These are phyloP conservation scores for Sebastes steindachneri DNA, from an alignment of 2,797 vertebrate species.

Conservation along the genomic window DNA sequence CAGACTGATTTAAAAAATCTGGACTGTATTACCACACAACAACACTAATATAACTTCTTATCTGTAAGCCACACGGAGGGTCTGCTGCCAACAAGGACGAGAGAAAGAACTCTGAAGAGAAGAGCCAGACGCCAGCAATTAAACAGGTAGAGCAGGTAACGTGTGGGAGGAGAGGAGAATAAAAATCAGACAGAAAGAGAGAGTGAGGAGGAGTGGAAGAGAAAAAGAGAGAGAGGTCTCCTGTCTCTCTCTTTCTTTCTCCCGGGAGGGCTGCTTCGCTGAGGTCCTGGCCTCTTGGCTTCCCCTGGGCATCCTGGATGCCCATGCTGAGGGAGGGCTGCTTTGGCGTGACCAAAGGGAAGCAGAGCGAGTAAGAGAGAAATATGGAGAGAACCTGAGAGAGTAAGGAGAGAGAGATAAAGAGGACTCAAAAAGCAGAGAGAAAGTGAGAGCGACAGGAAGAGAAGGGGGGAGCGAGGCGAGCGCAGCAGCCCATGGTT, in stretches of 20 bases:
- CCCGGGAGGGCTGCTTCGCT: conserved; percentile 55
- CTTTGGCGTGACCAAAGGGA: conserved; percentile 78
- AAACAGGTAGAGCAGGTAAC: conserved; percentile 45
- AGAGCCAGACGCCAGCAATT: conserved; percentile 35
- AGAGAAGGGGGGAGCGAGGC: conserved; percentile 52
- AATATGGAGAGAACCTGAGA: conserved; percentile 42
- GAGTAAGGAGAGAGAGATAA: conserved; percentile 28
- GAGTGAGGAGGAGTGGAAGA: conserved; percentile 10
- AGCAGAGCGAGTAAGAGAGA: conserved; percentile 68
- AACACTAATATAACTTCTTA: conserved; percentile 9
- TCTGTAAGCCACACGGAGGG: neutral
- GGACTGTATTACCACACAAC: conserved; percentile 8
- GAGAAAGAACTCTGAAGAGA: neutral
- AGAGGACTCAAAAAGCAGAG: conserved; percentile 24
- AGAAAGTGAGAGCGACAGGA: conserved; percentile 52
- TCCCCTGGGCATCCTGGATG: conserved; percentile 64
- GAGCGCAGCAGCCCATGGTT: conserved; percentile 69
- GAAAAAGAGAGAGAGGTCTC: conserved; percentile 17
- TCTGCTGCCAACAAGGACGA: neutral
- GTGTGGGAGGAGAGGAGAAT: conserved; percentile 35
- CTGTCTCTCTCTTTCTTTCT: conserved; percentile 8
- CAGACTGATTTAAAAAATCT: conserved; percentile 10
- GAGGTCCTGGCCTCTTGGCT: conserved; percentile 59
- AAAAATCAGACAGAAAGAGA: conserved; percentile 33
- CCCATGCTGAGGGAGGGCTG: conserved; percentile 69